These are phyloP conservation scores for Capreolus pygargus DNA, from an alignment of 2,113 vertebrate genomes.

Conservation along the genomic window DNA sequence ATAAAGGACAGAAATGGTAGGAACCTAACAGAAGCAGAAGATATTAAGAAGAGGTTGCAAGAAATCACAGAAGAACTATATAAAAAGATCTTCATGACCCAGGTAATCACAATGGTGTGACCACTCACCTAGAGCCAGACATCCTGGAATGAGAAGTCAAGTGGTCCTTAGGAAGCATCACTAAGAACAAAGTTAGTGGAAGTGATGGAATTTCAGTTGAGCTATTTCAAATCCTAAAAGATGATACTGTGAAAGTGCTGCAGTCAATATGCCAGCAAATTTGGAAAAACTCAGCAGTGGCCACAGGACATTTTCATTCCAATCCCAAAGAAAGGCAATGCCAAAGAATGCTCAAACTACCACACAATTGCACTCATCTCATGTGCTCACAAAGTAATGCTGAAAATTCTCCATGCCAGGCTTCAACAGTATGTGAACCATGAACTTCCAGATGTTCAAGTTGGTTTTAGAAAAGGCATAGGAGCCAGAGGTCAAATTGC, in stretches of 20 bases:
- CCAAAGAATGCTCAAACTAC: neutral
- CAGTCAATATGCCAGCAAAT: neutral
- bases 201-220: neutral
- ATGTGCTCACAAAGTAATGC: fast-evolving
- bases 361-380: fast-evolving
- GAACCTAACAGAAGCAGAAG: neutral
- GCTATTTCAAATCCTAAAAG: neutral
- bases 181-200: fast-evolving
- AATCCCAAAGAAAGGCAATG: neutral
- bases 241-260: neutral
- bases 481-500: neutral
- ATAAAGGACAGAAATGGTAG: neutral
- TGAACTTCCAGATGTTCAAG: neutral
- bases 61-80: neutral
- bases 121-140: neutral
- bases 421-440: neutral
- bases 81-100: neutral
- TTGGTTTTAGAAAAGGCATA: neutral
- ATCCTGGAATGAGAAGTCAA: neutral
- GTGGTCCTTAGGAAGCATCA: neutral
- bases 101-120: neutral
- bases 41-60: neutral
- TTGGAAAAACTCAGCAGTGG: neutral
- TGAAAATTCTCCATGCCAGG: neutral
- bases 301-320: neutral